Evolutionary conservation across 2,888 invertebrate species (phyloP).

Genomic region (Amphipoea oculea): DNA sequence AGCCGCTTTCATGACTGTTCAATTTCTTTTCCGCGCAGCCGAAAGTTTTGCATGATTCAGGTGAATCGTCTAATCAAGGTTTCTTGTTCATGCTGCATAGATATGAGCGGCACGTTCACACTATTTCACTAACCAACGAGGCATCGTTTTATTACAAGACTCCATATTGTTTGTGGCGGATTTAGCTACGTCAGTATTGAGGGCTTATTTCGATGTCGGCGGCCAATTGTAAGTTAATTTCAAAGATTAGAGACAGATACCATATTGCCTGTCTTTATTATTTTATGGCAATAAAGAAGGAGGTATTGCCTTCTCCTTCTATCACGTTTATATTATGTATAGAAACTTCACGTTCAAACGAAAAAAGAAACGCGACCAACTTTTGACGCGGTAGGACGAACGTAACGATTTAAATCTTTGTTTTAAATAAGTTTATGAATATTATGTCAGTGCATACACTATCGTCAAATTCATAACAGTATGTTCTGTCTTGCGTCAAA

Average conservation of each 20-base stretch:
- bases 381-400: background rate
- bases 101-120: slow-evolving; percentile 23
- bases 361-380: background rate
- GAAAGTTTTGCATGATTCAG: slow-evolving; percentile 21
- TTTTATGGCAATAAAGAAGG: background rate
- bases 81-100: slow-evolving; percentile 10
- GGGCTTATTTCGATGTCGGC: background rate
- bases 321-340: too few species aligned
- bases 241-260: background rate
- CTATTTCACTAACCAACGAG: background rate
- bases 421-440: too few species aligned
- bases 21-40: slow-evolving; percentile 2
- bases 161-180: background rate
- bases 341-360: background rate
- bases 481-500: background rate
- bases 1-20: background rate
- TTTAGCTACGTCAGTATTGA: background rate
- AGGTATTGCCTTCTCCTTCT: background rate
- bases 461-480: background rate
- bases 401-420: too few species aligned
- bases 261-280: background rate
- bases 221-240: background rate
- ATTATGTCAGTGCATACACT: background rate
- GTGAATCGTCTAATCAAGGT: slow-evolving; percentile 32
- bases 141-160: background rate